Percentiles rank a stretch among this genome's conserved stretches.
Conservation (phyloP, 2,797 vertebrate genomes). For the Gambusia yucatana region DNA sequence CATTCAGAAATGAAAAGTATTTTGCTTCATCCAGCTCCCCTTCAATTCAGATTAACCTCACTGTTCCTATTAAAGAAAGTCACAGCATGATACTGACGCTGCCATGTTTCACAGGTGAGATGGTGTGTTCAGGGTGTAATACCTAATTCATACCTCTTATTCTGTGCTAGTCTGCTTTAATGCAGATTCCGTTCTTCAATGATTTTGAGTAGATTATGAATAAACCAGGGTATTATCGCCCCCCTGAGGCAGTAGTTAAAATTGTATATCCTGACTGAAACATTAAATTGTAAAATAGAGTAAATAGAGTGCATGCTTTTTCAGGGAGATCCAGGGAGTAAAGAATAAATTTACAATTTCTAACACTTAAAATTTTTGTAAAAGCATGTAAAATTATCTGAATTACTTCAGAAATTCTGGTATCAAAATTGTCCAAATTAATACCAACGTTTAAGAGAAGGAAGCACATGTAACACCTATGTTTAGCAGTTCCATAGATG, state of each 20-base stretch:
- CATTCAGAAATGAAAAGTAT: neutral
- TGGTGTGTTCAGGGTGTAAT: neutral
- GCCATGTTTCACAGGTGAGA: neutral
- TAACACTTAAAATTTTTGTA: neutral
- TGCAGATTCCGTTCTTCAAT: neutral
- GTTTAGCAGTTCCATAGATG: conserved; percentile 30
- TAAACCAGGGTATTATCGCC: neutral
- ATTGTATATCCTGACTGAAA: neutral
- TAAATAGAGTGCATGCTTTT: neutral
- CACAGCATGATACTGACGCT: neutral
- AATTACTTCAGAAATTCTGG: conserved; percentile 69
- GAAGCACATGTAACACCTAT: conserved; percentile 35
- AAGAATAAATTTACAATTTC: neutral
- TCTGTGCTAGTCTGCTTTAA: neutral
- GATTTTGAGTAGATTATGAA: neutral
- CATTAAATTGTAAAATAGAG: neutral
- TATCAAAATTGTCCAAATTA: conserved; percentile 59
- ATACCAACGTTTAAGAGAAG: conserved; percentile 52
- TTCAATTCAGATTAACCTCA: neutral
- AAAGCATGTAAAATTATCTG: conserved; percentile 7
- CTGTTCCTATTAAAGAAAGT: neutral
- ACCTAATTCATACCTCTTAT: neutral
- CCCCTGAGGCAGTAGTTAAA: neutral
- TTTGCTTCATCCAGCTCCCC: neutral
- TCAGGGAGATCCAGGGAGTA: neutral